A percentile compares a stretch with the other conserved stretches of the same genome.
Conservation (phyloP, 2,113 vertebrate species). For the Phylloscopus trochiloides region DNA sequence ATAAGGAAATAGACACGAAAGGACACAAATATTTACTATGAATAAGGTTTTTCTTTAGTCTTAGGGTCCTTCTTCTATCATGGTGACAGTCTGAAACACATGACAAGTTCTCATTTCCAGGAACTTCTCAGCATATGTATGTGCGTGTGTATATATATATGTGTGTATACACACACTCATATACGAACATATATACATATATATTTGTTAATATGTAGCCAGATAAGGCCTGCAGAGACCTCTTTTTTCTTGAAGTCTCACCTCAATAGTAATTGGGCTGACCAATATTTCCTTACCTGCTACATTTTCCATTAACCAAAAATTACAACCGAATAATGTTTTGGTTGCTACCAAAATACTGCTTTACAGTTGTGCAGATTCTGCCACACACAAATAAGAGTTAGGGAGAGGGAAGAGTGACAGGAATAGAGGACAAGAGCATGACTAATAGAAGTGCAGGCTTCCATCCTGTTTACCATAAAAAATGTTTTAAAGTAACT, state of each 20-base stretch:
- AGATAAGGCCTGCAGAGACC: neutral
- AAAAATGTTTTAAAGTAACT: neutral
- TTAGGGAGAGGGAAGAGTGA: neutral
- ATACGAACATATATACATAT: no score
- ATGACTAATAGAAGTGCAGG: neutral
- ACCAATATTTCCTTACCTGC: neutral
- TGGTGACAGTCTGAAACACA: neutral
- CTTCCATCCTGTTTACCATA: neutral
- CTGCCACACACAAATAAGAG: neutral
- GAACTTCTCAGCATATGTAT: neutral
- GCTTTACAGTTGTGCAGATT: neutral
- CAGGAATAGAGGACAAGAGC: neutral
- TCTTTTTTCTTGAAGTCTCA: neutral
- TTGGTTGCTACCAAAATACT: neutral
- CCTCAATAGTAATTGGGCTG: neutral
- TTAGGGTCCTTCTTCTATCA: neutral
- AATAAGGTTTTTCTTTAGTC: neutral
- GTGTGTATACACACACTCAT: no score
- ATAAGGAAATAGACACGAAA: neutral
- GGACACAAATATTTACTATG: neutral
- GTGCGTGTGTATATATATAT: fast-evolving
- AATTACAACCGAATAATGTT: neutral
- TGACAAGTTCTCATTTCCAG: neutral
- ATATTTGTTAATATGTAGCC: neutral
- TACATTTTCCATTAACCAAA: neutral